Base-by-base conservation (phyloP, 1,140 invertebrate genomes). In the Drosophila watanabei region DNA sequence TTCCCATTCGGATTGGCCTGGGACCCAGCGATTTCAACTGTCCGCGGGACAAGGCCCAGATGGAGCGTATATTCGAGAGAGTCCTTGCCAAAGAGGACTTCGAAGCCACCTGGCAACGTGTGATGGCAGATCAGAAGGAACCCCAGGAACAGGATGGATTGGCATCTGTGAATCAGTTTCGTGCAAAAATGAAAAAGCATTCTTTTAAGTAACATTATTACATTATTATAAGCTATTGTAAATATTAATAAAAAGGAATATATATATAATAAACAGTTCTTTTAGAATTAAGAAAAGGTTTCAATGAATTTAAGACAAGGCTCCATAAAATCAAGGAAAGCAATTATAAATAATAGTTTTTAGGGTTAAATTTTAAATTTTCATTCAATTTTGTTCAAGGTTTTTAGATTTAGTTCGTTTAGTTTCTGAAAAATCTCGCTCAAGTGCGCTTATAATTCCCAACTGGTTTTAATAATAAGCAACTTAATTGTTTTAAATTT, bases 41-140 rank as follows among this genome's bases (percentile, higher is more conserved):
- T 4, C 30, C 54, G 16, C 75, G 89, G 11, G 37, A 72, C 3
- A 85, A 76, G n/a, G 71, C 78, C 1, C 57, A 91, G 32, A 11
- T 92, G 39, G 45, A 43, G 41, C 30, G 52, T 0, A 86, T 92
- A n/a, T 92, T 91, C 43, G 64, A 77, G n/a, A 63, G 70, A 30
- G 51, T 88, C 4, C 10, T 88, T 1, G 41, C 39, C 28, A 49
- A 32, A 2, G 41, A 72, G 2, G 56, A 73, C 4, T 88, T 91
- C 11, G 68, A 79, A 11, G 16, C 18, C 0, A 75, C 82, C 54
- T 91, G 89, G 87, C 8, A 76, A 41, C 24, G 72, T 8, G 41
- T 85, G 5, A 48, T 63, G 58, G 33, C 6, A 4, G 35, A 51
- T n/a, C 13, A 68, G 6, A 43, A 63, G 3, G 1, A 20, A 18